These are phyloP conservation scores for Auanema sp. DNA, from an alignment of 2,888 invertebrate species.

Conservation along the genomic window DNA sequence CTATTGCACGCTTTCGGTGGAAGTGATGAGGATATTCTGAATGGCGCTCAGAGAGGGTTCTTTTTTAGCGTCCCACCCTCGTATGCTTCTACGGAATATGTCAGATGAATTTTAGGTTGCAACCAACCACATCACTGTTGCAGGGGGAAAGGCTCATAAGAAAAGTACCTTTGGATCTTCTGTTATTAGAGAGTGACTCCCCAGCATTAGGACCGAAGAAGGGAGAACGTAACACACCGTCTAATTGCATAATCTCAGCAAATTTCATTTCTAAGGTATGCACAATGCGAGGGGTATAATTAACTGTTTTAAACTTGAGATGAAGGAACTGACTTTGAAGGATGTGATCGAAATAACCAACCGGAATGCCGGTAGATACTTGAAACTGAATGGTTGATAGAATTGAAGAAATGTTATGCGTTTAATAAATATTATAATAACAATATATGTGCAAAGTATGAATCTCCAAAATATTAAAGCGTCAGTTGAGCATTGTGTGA, in stretches of 20 bases:
- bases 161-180: slow-evolving; percentile 64
- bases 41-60: slow-evolving; percentile 65
- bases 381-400: neutral
- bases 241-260: slow-evolving; percentile 64
- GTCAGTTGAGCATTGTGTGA: slow-evolving; percentile 88
- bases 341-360: neutral
- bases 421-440: no score
- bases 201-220: slow-evolving; percentile 66
- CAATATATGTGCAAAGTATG: no score
- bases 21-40: slow-evolving; percentile 63
- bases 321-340: neutral
- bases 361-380: neutral
- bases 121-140: neutral
- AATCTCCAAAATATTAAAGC: neutral
- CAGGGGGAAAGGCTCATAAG: slow-evolving; percentile 65
- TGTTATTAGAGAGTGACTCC: slow-evolving; percentile 68
- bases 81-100: slow-evolving; percentile 33
- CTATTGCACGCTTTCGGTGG: slow-evolving; percentile 67
- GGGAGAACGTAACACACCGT: slow-evolving; percentile 64
- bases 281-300: no score
- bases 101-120: slow-evolving; percentile 3
- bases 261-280: slow-evolving; percentile 63
- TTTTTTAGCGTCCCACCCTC: slow-evolving; percentile 67
- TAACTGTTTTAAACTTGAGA: neutral
- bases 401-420: neutral